Evolutionary conservation across 23 tunicate species (phyloP).

Genomic region (Styela clava): DNA sequence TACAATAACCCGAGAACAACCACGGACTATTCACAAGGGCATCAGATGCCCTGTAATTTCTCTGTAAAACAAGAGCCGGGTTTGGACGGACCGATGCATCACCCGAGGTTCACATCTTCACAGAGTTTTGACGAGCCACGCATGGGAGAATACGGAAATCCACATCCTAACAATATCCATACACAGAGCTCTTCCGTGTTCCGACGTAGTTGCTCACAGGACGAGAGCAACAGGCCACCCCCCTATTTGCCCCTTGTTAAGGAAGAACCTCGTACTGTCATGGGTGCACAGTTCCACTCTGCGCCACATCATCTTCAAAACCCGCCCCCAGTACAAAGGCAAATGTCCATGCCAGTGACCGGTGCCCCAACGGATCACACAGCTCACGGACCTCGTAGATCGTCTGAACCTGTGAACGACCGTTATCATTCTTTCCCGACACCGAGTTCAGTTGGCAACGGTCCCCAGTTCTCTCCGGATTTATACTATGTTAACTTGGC

Average conservation of each 20-base stretch:
- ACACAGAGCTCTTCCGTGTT: slow-evolving; percentile 5
- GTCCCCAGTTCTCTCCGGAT: slow-evolving; percentile 32
- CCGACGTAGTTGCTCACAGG: slow-evolving; percentile 29
- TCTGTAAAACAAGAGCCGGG: slow-evolving; percentile 22
- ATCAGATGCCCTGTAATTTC: neutral
- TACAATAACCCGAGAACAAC: neutral
- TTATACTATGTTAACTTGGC: slow-evolving; percentile 66
- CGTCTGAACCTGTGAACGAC: slow-evolving; percentile 61
- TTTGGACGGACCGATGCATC: neutral
- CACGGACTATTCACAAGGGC: neutral
- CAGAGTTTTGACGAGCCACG: slow-evolving; percentile 23
- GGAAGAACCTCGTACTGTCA: slow-evolving; percentile 34
- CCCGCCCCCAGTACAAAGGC: slow-evolving; percentile 39
- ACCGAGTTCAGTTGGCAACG: slow-evolving; percentile 15
- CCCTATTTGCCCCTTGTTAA: slow-evolving; percentile 41
- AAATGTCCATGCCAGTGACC: slow-evolving; percentile 64
- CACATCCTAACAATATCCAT: neutral
- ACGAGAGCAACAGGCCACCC: slow-evolving; percentile 26
- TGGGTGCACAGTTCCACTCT: neutral
- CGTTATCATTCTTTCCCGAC: slow-evolving; percentile 28
- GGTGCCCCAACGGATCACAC: slow-evolving; percentile 9
- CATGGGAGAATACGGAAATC: slow-evolving; percentile 18
- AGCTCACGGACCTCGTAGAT: slow-evolving; percentile 32
- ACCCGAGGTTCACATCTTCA: slow-evolving; percentile 5
- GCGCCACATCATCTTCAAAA: neutral